phyloP scores from a whole-genome alignment of 2,113 vertebrate genomes.

The Phyllostomus hastatus region DNA sequence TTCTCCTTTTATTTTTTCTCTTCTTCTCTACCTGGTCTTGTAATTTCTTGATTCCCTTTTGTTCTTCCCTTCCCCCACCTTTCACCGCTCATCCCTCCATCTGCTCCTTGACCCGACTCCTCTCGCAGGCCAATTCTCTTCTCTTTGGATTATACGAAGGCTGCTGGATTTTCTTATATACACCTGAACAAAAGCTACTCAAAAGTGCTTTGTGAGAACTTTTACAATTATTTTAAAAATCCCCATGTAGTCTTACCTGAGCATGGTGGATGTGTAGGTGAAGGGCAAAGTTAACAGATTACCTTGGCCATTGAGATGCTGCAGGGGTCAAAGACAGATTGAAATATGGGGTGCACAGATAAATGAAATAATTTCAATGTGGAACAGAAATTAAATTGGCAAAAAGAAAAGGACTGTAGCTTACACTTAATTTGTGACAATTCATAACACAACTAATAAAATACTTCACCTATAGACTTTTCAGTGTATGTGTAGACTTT shows the following conservation, averaged over 20 bases:
- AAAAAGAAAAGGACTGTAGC: background rate
- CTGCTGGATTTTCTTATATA: background rate
- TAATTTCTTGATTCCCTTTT: background rate
- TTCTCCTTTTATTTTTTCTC: background rate
- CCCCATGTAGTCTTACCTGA: background rate
- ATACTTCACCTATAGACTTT: background rate
- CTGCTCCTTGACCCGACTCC: background rate
- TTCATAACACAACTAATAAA: background rate
- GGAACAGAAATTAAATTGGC: background rate
- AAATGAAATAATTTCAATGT: background rate
- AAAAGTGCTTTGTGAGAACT: background rate
- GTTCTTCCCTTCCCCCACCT: background rate
- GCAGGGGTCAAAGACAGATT: background rate
- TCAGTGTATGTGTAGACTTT: background rate
- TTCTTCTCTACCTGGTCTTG: background rate
- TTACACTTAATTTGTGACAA: background rate
- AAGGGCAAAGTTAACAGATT: background rate
- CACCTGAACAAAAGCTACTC: background rate
- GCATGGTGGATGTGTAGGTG: background rate
- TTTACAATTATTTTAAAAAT: background rate
- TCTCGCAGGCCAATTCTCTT: background rate
- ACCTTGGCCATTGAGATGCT: background rate
- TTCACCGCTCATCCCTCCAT: background rate
- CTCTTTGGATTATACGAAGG: background rate
- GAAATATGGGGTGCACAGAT: background rate